These are phyloP conservation scores for Noctua janthina DNA, from an alignment of 2,888 invertebrate species.

Conservation along the genomic window DNA sequence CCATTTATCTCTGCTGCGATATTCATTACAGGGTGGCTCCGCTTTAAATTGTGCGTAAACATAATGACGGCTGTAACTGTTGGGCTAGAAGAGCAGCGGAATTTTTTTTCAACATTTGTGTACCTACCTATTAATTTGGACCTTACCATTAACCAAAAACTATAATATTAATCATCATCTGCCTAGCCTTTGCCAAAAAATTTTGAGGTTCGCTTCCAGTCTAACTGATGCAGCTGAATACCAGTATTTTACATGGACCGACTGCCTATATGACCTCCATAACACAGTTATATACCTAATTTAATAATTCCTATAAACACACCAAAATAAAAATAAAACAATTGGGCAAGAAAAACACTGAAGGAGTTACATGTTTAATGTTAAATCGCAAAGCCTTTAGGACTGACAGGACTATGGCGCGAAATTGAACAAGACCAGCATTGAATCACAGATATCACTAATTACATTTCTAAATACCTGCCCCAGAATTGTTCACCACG, in stretches of 20 bases:
- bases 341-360: background rate
- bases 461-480: background rate
- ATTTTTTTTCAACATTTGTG: background rate
- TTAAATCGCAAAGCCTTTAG: background rate
- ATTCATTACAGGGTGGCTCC: conserved; percentile 78
- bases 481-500: background rate
- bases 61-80: conserved; percentile 76
- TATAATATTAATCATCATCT: background rate
- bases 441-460: background rate
- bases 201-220: background rate
- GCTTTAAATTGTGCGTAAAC: conserved; percentile 83
- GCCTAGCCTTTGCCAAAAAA: background rate
- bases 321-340: background rate
- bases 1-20: conserved; percentile 77
- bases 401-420: background rate
- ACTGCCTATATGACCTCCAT: background rate
- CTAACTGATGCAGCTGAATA: background rate
- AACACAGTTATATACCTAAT: background rate
- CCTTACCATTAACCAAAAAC: background rate
- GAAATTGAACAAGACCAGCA: background rate
- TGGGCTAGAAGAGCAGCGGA: conserved; percentile 64
- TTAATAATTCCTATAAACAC: background rate
- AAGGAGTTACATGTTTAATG: background rate
- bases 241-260: background rate
- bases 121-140: background rate